Conservation (phyloP, 2,888 invertebrate genomes). For the Tipula lateralis region DNA sequence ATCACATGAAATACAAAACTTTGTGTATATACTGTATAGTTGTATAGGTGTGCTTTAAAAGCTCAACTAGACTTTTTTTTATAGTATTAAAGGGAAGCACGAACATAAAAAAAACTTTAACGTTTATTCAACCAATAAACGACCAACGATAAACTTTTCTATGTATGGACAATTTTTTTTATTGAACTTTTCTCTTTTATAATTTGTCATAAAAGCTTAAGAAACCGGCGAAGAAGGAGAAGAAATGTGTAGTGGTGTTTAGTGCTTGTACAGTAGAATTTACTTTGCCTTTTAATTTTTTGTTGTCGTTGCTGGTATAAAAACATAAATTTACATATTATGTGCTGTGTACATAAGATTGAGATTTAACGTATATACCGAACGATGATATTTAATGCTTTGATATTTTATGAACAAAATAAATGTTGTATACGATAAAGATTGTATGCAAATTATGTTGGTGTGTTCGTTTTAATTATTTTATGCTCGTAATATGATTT, state of each 20-base stretch:
- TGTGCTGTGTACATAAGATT: background rate
- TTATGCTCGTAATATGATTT: no score
- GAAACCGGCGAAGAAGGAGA: background rate
- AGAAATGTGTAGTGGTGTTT: background rate
- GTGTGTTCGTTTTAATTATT: no score
- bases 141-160: background rate
- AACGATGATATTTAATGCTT: no score
- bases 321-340: background rate
- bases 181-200: background rate
- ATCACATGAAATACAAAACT: background rate
- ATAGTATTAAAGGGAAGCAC: background rate
- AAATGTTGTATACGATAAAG: no score
- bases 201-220: slow-evolving; percentile 7
- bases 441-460: no score
- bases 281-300: background rate
- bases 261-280: background rate
- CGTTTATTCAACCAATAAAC: slow-evolving; percentile 11
- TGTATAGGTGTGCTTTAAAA: background rate
- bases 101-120: background rate
- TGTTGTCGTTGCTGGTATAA: background rate
- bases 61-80: background rate
- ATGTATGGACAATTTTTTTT: background rate
- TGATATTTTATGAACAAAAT: no score
- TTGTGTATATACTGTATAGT: background rate
- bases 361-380: background rate